These are phyloP conservation scores for Epizoanthus fatuus DNA, from an alignment of 92 coral and sea anemone genomes.

Conservation along the genomic window DNA sequence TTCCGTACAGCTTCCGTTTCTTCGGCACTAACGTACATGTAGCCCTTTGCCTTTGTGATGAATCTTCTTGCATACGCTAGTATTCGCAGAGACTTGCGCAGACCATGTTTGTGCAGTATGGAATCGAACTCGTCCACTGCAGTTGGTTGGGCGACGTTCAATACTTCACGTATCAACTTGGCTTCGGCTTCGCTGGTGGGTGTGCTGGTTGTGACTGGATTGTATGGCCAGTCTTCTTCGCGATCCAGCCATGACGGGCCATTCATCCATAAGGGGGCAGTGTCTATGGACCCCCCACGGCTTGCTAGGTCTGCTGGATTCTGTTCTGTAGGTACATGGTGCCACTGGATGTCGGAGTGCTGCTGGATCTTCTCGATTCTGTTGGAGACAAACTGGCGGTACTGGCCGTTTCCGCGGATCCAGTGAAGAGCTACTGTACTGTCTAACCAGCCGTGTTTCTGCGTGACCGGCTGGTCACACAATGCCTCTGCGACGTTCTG, in stretches of 20 bases:
- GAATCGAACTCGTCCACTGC: background rate
- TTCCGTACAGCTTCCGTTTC: slow-evolving; percentile 21
- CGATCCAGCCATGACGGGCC: slow-evolving; percentile 35
- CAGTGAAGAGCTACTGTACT: slow-evolving; percentile 54
- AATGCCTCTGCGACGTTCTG: slow-evolving; percentile 9
- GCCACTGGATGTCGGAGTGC: slow-evolving; percentile 35
- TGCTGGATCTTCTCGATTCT: slow-evolving; percentile 36
- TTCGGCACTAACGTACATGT: slow-evolving; percentile 21
- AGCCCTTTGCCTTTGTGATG: background rate
- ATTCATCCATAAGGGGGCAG: slow-evolving; percentile 10
- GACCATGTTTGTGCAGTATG: background rate
- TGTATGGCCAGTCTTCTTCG: slow-evolving; percentile 27
- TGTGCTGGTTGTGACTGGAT: background rate
- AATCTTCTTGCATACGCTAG: slow-evolving; percentile 38
- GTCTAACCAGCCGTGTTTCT: slow-evolving; percentile 47
- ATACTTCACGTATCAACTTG: slow-evolving; percentile 1
- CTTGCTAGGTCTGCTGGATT: slow-evolving; percentile 67
- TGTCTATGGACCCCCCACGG: slow-evolving; percentile 25
- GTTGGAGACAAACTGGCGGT: slow-evolving; percentile 42
- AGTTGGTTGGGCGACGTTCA: background rate
- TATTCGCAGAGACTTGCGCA: slow-evolving; percentile 9
- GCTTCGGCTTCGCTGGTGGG: slow-evolving; percentile 15
- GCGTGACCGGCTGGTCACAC: background rate
- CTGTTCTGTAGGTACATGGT: slow-evolving; percentile 40
- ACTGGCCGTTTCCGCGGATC: slow-evolving; percentile 48